phyloP scores from a whole-genome alignment of 2,113 vertebrate species.

The Eubucco bourcierii region DNA sequence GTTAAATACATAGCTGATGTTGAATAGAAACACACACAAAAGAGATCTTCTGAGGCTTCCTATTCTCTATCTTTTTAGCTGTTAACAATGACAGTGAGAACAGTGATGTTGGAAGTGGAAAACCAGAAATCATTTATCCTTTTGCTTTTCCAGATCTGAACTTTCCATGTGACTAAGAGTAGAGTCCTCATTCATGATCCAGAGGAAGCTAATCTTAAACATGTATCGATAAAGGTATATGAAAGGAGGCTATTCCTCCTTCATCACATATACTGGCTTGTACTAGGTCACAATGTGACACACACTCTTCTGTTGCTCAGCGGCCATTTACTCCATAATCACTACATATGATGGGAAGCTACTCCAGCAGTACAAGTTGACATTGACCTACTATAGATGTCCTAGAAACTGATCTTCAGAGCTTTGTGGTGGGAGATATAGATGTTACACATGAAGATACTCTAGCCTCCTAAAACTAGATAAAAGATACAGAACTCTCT shows the following conservation, averaged over 20 bases:
- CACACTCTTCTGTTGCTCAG: background rate
- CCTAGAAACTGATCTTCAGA: background rate
- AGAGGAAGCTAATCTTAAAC: background rate
- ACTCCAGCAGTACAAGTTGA: background rate
- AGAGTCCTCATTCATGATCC: background rate
- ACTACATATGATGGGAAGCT: background rate
- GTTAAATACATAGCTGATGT: background rate
- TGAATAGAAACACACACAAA: background rate
- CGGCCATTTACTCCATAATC: background rate
- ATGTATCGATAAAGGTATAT: background rate
- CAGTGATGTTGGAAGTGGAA: background rate
- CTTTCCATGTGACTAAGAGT: background rate
- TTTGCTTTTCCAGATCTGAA: background rate
- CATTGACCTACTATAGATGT: background rate
- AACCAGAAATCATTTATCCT: slow-evolving; percentile 5
- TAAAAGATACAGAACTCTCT: slow-evolving; percentile 9
- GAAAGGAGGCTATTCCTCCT: background rate
- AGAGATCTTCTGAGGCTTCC: background rate
- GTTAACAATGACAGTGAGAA: background rate
- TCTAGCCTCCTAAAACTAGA: background rate
- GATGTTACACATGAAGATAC: background rate
- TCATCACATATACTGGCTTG: background rate
- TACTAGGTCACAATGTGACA: slow-evolving; percentile 3
- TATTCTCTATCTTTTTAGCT: slow-evolving; percentile 1
- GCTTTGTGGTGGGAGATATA: background rate